Evolutionary conservation across 2,113 vertebrate species (phyloP), one percentile per base, ranked within the genome.

Genomic region (Forbesichthys agassizii): DNA sequence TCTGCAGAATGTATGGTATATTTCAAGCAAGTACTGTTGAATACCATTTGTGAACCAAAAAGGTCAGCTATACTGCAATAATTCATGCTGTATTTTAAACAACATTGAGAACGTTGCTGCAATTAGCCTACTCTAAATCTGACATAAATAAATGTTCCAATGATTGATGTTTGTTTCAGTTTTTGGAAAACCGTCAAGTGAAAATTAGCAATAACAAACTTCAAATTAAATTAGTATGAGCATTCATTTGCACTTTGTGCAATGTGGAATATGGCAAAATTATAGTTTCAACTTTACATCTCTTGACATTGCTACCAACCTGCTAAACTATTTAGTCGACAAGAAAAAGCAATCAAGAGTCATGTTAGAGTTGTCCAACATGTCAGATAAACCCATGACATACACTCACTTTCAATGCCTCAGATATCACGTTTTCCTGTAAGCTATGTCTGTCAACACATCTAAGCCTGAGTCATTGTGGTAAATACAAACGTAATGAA

Each of bases 121-220:
- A 76, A 83, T 84, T 78, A 27, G 27, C 27, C 27, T 27, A 83
- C 73, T 84, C 59, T 61, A 67, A 73, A 84, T 76, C 73, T 80
- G 68, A 61, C 49, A 13, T 14, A 68, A 27, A 14, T 52, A 13
- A 11, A 20, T 27, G 60, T 33, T 49, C 33, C 62, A 55, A 64
- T 64, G 18, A 57, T 33, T 77, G 73, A 77, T 61, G 69, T 42
- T 11, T 52, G 51, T n/a, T 52, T 14, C 51, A 8, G 11, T 13
- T 52, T 52, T 52, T 52, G 66, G 13, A 55, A 18, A 59, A 70
- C 53, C 47, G 66, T 58, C 54, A 16, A 74, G 71, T 53, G 59
- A 68, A 79, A 79, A 84, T 82, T 64, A 77, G 64, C 67, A 9
- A 36, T 11, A 81, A 61, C 83, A 82, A 85, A 84, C 71, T 79